phyloP scores from a whole-genome alignment of 2,113 vertebrate species.

The Leucopternis melanops region DNA sequence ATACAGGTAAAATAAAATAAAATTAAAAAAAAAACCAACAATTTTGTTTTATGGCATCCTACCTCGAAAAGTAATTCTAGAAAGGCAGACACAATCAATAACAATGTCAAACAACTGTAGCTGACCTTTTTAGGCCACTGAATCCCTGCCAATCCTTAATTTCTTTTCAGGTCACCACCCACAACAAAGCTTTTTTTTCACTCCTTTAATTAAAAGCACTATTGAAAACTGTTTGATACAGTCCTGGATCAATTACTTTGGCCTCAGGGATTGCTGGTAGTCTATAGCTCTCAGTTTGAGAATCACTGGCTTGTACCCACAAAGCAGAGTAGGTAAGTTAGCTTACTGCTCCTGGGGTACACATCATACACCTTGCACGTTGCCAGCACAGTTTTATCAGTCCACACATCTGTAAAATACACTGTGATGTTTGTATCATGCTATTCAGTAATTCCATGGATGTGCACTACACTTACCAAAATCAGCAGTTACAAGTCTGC shows the following conservation, averaged over 20 bases:
- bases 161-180: slow-evolving; percentile 21
- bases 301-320: not conserved
- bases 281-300: not conserved
- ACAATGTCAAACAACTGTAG: not conserved
- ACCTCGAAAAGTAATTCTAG: not conserved
- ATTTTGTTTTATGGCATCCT: not conserved
- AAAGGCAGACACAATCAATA: not conserved
- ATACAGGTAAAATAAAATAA: not conserved
- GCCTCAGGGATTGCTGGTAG: not conserved
- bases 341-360: not conserved
- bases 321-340: not conserved
- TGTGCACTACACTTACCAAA: fast-evolving
- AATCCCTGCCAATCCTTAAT: slow-evolving; percentile 3
- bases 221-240: not conserved
- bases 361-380: fast-evolving
- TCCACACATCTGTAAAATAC: not conserved
- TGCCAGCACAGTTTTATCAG: not conserved
- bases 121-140: not conserved
- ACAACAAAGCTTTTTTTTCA: not conserved
- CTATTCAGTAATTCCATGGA: not conserved
- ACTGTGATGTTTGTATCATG: fast-evolving
- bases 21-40: too few relatives aligned
- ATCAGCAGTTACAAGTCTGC: not conserved
- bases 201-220: slow-evolving; percentile 29
- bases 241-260: not conserved